Conservation (phyloP, 2,888 invertebrate species). For the Eustalomyia histrio region DNA sequence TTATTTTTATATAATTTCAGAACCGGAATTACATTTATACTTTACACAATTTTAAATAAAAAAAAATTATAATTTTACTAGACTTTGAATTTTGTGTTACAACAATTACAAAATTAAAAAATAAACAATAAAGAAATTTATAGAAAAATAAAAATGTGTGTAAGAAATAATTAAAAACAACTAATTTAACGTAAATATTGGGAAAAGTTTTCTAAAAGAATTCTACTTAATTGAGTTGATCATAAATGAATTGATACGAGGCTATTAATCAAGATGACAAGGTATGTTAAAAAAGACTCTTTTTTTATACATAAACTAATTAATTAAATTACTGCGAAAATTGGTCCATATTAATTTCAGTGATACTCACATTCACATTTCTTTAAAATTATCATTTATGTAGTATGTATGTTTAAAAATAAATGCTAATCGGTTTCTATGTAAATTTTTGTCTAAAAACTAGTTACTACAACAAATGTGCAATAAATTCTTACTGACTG, state of each 20-base stretch:
- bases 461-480: conserved; percentile 25
- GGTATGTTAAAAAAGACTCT: conserved; percentile 33
- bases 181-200: neutral
- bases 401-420: too few relatives aligned
- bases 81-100: conserved; percentile 54
- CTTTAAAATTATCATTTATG: too few relatives aligned
- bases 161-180: neutral
- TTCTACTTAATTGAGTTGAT: neutral
- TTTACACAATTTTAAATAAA: conserved; percentile 35
- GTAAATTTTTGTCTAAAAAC: conserved; percentile 37
- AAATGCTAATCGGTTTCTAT: too few relatives aligned
- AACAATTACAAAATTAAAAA: conserved; percentile 36
- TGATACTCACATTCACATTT: too few relatives aligned
- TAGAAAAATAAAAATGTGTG: too few relatives aligned
- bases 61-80: conserved; percentile 10
- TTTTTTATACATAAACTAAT: neutral
- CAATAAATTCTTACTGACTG: neutral
- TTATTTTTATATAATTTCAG: conserved; percentile 39
- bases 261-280: conserved; percentile 49
- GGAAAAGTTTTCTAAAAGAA: neutral
- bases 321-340: too few relatives aligned
- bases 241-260: conserved; percentile 49
- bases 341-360: too few relatives aligned
- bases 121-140: too few relatives aligned
- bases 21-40: conserved; percentile 20